Conservation (phyloP, 2,113 vertebrate species). For the Mus pahari region DNA sequence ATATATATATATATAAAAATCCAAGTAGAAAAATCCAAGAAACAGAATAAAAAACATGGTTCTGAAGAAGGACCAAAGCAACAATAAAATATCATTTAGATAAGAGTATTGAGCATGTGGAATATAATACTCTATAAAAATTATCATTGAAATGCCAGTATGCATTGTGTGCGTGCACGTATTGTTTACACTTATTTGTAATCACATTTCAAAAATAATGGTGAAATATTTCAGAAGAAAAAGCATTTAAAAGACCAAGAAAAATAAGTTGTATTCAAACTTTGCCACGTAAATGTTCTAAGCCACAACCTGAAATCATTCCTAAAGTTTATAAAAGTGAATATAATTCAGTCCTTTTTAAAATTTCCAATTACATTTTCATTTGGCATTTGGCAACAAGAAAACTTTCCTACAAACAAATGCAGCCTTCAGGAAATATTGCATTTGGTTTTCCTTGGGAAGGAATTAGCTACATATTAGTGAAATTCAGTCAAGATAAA, state of each 20-base stretch:
- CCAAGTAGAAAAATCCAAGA: constrained; percentile 9
- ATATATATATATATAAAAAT: too few relatives aligned
- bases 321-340: background rate
- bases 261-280: background rate
- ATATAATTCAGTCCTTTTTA: background rate
- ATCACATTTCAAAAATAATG: background rate
- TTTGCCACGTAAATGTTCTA: background rate
- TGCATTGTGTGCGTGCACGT: background rate
- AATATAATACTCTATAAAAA: background rate
- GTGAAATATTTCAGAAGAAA: background rate
- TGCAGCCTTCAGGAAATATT: background rate
- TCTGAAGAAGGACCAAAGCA: background rate
- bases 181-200: background rate
- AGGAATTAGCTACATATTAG: background rate
- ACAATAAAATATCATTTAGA: background rate
- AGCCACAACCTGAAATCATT: background rate
- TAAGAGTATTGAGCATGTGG: background rate
- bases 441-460: background rate
- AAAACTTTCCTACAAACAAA: background rate
- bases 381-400: background rate
- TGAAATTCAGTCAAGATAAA: constrained; percentile 12
- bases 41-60: background rate
- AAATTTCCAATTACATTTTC: background rate
- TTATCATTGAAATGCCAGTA: background rate
- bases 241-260: background rate